Percentiles rank a stretch among this genome's conserved stretches.
phyloP scores from a whole-genome alignment of 2,888 invertebrate species.

The Bimastos eiseni region DNA sequence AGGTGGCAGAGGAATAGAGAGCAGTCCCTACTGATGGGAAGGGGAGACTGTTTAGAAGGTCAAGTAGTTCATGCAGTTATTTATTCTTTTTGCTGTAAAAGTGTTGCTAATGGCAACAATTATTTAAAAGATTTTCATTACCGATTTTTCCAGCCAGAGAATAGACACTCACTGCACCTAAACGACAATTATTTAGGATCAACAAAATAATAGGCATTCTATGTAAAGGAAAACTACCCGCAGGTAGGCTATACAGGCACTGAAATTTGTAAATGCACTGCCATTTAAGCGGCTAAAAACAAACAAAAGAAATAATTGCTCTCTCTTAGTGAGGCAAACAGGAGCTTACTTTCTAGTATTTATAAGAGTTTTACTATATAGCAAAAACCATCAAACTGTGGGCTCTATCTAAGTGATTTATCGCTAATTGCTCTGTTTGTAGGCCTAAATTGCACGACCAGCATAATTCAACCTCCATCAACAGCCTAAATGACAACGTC shows the following conservation, averaged over 20 bases:
- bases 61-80: too few relatives aligned
- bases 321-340: not conserved
- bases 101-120: too few relatives aligned
- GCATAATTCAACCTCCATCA: not conserved
- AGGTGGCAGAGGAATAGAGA: too few relatives aligned
- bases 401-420: not conserved
- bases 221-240: not conserved
- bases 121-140: too few relatives aligned
- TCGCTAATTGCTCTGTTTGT: not conserved
- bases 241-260: not conserved
- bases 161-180: too few relatives aligned
- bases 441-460: not conserved
- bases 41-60: too few relatives aligned
- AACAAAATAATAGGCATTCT: not conserved
- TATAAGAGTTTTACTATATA: not conserved
- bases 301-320: not conserved
- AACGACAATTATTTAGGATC: too few relatives aligned
- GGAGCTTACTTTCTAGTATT: not conserved
- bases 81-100: too few relatives aligned
- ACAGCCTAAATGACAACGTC: not conserved
- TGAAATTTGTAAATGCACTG: not conserved
- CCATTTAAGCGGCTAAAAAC: not conserved
- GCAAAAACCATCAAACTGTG: not conserved
- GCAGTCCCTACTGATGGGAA: too few relatives aligned
- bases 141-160: too few relatives aligned